Conservation (phyloP, 2,888 invertebrate species). For the Steromphala cineraria region DNA sequence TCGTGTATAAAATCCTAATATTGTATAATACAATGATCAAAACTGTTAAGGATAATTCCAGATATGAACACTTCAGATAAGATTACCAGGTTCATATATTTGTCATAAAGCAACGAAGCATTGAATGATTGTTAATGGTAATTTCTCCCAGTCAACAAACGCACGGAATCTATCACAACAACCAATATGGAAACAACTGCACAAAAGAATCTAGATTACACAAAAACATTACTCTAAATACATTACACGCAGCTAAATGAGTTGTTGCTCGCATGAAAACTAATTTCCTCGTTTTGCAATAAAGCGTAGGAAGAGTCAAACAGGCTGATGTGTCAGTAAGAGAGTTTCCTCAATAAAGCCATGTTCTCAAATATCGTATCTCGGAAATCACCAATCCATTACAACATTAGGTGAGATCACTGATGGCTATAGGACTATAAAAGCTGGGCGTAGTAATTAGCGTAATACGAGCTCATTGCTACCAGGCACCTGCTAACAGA, state of each 20-base stretch:
- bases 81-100: too few species aligned
- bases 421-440: neutral
- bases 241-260: neutral
- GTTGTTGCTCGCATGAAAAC: neutral
- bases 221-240: neutral
- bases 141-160: neutral
- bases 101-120: too few species aligned
- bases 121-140: too few species aligned
- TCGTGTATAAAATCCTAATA: too few species aligned
- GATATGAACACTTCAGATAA: too few species aligned
- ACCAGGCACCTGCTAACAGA: neutral
- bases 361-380: too few species aligned
- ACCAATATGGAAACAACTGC: neutral
- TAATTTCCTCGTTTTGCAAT: neutral
- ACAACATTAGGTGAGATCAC: neutral
- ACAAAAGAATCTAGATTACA: neutral
- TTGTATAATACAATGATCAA: too few species aligned
- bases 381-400: slow-evolving; percentile 11
- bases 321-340: too few species aligned
- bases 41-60: too few species aligned
- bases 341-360: too few species aligned
- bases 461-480: neutral
- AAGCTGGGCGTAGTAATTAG: neutral
- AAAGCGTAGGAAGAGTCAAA: too few species aligned
- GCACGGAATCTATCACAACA: too few species aligned